A percentile compares a stretch with the other conserved stretches of the same genome.
Evolutionary conservation across 2,888 invertebrate species (phyloP).

Genomic region (Ichneumoninae sp.): DNA sequence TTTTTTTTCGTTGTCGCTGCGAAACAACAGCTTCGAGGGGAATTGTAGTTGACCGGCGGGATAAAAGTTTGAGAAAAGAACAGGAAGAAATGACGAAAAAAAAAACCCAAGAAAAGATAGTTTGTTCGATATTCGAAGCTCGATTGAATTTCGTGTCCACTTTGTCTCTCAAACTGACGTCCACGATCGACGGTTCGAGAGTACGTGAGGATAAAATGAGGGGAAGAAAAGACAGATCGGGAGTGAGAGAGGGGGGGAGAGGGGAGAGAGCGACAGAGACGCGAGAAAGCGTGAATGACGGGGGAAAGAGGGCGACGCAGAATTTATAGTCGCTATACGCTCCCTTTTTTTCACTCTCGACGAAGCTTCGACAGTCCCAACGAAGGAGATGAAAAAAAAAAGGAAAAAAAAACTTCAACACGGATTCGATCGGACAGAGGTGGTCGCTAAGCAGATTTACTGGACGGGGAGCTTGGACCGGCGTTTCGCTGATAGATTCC

Average conservation of each 20-base stretch:
- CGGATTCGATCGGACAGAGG: slow-evolving; percentile 31
- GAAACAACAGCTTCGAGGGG: not conserved
- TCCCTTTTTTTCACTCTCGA: slow-evolving; percentile 11
- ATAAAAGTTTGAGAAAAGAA: not conserved
- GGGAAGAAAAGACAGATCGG: slow-evolving; percentile 23
- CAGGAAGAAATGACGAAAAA: not conserved
- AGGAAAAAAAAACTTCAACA: not conserved
- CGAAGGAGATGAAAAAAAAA: not conserved
- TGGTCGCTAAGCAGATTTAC: slow-evolving; percentile 36
- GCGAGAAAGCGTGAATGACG: slow-evolving; percentile 49
- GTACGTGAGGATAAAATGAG: slow-evolving; percentile 30
- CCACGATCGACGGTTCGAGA: slow-evolving; percentile 53
- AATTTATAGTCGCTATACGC: slow-evolving; percentile 30
- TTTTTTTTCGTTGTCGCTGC: not conserved
- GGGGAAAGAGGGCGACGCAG: slow-evolving; percentile 26
- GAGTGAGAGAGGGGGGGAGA: not conserved
- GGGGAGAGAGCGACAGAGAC: not conserved
- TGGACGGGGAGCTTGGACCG: not conserved
- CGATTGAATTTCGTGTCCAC: slow-evolving; percentile 62
- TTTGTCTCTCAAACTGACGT: slow-evolving; percentile 65
- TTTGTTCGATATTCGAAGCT: slow-evolving; percentile 46
- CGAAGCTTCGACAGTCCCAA: slow-evolving; percentile 1
- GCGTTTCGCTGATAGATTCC: slow-evolving; percentile 32
- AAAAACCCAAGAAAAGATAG: slow-evolving; percentile 26
- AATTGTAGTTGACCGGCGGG: not conserved